Percentiles rank a stretch among this genome's conserved stretches.
phyloP scores from a whole-genome alignment of 2,113 vertebrate species.

The Microtus ochrogaster region DNA sequence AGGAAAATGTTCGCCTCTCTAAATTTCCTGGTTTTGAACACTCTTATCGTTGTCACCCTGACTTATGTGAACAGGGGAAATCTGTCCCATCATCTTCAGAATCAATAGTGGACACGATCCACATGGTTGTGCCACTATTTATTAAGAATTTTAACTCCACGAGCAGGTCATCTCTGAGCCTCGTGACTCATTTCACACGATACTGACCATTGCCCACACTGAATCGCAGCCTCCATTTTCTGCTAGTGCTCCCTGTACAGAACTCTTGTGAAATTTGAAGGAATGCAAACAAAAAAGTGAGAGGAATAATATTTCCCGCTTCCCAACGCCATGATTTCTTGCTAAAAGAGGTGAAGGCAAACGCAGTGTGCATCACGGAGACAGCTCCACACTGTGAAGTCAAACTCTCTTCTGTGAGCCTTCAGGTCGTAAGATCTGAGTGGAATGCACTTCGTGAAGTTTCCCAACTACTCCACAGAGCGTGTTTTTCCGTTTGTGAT shows the following conservation, averaged over 20 bases:
- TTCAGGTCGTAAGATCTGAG: background rate
- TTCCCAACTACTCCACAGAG: conserved; percentile 47
- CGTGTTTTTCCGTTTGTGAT: conserved; percentile 1
- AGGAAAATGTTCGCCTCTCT: background rate
- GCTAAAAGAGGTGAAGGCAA: background rate
- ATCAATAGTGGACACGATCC: background rate
- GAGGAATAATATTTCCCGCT: background rate
- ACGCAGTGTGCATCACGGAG: background rate
- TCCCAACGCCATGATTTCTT: background rate
- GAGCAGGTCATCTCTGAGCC: background rate
- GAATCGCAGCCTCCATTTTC: background rate
- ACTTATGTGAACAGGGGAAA: background rate
- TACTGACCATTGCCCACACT: background rate
- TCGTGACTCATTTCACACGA: background rate
- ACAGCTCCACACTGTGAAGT: background rate
- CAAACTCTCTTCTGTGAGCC: background rate
- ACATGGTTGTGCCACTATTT: background rate
- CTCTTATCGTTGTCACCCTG: background rate
- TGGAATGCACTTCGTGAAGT: conserved; percentile 15
- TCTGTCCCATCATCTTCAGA: background rate
- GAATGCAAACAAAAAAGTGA: background rate
- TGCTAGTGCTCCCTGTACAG: background rate
- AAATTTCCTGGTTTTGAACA: background rate
- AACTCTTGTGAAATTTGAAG: background rate
- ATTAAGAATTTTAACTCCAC: background rate